Evolutionary conservation across 1,140 invertebrate genomes (phyloP).

Genomic region (Ditylenchus dipsaci): DNA sequence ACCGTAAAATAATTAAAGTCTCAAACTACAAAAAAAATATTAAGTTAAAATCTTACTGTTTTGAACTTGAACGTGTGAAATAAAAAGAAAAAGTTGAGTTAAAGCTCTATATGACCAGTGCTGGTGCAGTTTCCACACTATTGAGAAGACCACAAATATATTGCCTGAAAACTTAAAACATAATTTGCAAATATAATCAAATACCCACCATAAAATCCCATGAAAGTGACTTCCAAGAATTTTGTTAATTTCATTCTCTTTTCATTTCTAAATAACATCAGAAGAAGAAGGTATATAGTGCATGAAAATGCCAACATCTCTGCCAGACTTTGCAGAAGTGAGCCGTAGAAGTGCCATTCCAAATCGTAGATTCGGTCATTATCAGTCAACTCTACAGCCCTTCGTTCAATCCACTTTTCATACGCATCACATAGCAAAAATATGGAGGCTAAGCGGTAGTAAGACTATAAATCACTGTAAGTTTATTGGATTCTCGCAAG

Average conservation of each 20-base stretch:
- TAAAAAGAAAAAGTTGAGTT: slow-evolving; percentile 45
- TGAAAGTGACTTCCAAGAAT: slow-evolving; percentile 24
- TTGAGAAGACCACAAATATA: slow-evolving; percentile 51
- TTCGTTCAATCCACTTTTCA: slow-evolving; percentile 49
- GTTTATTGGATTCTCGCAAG: neutral
- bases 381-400: neutral
- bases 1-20: no score
- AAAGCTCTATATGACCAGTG: slow-evolving; percentile 42
- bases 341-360: slow-evolving; percentile 54
- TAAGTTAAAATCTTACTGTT: slow-evolving; percentile 18
- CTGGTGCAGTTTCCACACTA: slow-evolving; percentile 51
- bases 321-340: slow-evolving; percentile 35
- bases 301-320: slow-evolving; percentile 38
- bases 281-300: neutral
- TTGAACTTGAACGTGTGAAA: slow-evolving; percentile 56
- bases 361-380: slow-evolving; percentile 42
- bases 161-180: slow-evolving; percentile 35
- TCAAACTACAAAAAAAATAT: neutral
- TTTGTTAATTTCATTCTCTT: neutral
- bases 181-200: slow-evolving; percentile 14
- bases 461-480: slow-evolving; percentile 31
- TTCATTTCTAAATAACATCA: no score
- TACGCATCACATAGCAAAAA: slow-evolving; percentile 54
- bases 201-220: slow-evolving; percentile 50
- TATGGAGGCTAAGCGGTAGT: slow-evolving; percentile 40